These are phyloP conservation scores for Camptogramma bilineatum DNA, from an alignment of 2,888 invertebrate species.

Conservation along the genomic window DNA sequence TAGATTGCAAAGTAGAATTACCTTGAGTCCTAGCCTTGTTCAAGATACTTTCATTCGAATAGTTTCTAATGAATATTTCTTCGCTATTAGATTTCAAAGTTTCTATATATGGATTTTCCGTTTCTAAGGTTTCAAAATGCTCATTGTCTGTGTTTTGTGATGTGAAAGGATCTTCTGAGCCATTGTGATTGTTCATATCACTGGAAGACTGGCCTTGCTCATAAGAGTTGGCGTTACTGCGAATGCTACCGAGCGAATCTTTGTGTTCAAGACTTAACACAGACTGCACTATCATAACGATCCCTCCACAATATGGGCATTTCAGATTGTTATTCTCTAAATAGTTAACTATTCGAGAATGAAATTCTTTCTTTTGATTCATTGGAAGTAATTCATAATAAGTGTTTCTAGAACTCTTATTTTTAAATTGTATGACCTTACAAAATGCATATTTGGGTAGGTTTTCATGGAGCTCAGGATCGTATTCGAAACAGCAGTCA, in stretches of 20 bases:
- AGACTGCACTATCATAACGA: constrained; percentile 68
- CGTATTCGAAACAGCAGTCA: constrained; percentile 72
- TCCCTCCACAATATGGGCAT: constrained; percentile 81
- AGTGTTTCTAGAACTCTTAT: constrained; percentile 76
- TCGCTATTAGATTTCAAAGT: constrained; percentile 26
- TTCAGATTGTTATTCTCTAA: constrained; percentile 79
- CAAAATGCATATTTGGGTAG: constrained; percentile 85
- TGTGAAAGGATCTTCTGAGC: constrained; percentile 7
- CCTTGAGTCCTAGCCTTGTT: constrained; percentile 45
- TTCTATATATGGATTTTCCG: constrained; percentile 7
- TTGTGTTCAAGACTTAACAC: constrained; percentile 30
- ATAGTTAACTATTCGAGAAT: constrained; percentile 78
- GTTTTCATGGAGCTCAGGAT: constrained; percentile 60
- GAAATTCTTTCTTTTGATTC: constrained; percentile 85
- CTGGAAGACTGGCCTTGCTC: constrained; percentile 14
- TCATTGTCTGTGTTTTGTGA: constrained; percentile 17
- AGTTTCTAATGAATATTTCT: constrained; percentile 20
- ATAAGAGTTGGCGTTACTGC: background rate
- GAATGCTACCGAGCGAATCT: constrained; percentile 24
- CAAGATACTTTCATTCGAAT: constrained; percentile 12
- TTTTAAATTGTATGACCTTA: constrained; percentile 84
- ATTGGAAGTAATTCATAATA: constrained; percentile 83
- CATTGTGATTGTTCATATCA: constrained; percentile 19
- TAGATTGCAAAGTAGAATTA: constrained; percentile 64
- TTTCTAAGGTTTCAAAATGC: constrained; percentile 8